These are phyloP conservation scores for Aphelenchoides fujianensis DNA, from an alignment of 1,140 invertebrate species.

Conservation along the genomic window DNA sequence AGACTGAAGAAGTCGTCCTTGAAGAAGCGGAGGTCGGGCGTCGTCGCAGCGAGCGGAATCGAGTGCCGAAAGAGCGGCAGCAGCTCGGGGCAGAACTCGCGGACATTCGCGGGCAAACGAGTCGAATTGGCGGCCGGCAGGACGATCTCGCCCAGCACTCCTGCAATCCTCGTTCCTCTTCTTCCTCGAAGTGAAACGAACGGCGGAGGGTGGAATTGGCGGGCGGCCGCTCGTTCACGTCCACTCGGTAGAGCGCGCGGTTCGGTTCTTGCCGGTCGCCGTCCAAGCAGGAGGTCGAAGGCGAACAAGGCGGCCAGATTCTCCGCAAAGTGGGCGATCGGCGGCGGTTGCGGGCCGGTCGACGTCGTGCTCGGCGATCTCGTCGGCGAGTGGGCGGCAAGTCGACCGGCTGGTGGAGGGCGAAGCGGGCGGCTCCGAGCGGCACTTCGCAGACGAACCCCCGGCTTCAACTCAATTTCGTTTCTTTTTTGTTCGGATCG, in stretches of 20 bases:
- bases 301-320: not conserved
- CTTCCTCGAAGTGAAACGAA: too few species aligned
- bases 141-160: not conserved
- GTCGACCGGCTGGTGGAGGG: not conserved
- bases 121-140: not conserved
- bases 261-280: not conserved
- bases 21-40: not conserved
- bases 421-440: not conserved
- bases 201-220: not conserved
- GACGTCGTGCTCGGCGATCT: not conserved
- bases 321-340: not conserved
- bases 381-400: not conserved
- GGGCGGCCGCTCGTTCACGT: not conserved
- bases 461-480: too few species aligned
- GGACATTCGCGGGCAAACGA: not conserved
- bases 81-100: not conserved
- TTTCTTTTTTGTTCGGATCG: not conserved
- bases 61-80: not conserved
- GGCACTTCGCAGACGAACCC: not conserved
- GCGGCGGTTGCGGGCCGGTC: not conserved
- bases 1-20: constrained; percentile 1
- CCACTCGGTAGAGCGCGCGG: not conserved
- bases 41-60: not conserved
- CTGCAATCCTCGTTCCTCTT: too few species aligned
- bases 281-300: not conserved